phyloP scores from a whole-genome alignment of 2,113 vertebrate genomes.

The Pedetes capensis region DNA sequence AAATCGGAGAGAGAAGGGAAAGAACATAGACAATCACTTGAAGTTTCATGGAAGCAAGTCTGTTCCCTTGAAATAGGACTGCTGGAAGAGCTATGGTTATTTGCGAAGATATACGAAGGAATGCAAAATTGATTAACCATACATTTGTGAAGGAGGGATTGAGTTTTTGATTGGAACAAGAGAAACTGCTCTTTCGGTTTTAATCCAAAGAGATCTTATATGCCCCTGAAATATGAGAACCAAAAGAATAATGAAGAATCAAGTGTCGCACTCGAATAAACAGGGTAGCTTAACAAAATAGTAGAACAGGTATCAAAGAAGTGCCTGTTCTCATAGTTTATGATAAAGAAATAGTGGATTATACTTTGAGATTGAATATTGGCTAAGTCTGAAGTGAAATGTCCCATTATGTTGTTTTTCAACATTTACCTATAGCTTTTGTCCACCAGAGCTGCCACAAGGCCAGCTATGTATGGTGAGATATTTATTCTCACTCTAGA shows the following conservation, averaged over 20 bases:
- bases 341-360: neutral
- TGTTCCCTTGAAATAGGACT: neutral
- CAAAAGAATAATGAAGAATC: neutral
- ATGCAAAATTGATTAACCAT: neutral
- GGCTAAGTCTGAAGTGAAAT: neutral
- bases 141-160: neutral
- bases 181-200: neutral
- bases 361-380: neutral
- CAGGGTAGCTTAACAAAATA: neutral
- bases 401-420: neutral
- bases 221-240: neutral
- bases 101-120: neutral
- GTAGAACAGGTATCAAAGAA: neutral
- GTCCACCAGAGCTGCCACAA: neutral
- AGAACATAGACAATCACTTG: neutral
- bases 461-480: neutral
- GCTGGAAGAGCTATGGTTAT: neutral
- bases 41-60: neutral
- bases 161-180: constrained; percentile 5
- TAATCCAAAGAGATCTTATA: neutral
- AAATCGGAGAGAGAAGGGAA: neutral
- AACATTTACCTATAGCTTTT: neutral
- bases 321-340: neutral
- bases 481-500: neutral
- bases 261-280: neutral